Evolutionary conservation across 2,797 vertebrate species (phyloP).

Genomic region (Heteromormyrus szaboi): DNA sequence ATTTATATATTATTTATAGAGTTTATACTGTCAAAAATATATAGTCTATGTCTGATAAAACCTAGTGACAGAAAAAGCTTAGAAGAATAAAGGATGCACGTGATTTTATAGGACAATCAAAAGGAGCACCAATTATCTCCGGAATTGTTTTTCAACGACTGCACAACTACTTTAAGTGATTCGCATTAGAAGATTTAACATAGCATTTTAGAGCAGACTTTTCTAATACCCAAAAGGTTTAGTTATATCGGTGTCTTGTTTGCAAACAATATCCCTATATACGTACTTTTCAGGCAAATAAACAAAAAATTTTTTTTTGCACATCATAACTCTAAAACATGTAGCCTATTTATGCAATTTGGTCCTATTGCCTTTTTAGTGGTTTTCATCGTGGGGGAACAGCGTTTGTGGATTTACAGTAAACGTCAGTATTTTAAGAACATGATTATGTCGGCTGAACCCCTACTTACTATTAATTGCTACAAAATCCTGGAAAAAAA

Average conservation of each 20-base stretch:
- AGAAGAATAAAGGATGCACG: neutral
- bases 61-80: neutral
- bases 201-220: no score
- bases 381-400: neutral
- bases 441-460: neutral
- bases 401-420: neutral
- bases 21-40: neutral
- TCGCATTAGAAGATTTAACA: neutral
- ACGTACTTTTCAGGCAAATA: neutral
- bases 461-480: neutral
- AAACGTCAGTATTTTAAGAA: neutral
- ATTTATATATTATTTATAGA: neutral
- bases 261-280: neutral
- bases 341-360: neutral
- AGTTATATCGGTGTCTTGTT: neutral
- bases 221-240: no score
- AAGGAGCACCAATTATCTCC: neutral
- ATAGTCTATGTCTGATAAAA: neutral
- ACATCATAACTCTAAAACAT: neutral
- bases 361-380: neutral
- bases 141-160: neutral
- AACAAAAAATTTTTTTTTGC: neutral
- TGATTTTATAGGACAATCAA: neutral
- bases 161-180: neutral
- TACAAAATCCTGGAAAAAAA: neutral